These are phyloP conservation scores for Elachura formosa DNA, from an alignment of 2,113 vertebrate genomes.

Conservation along the genomic window DNA sequence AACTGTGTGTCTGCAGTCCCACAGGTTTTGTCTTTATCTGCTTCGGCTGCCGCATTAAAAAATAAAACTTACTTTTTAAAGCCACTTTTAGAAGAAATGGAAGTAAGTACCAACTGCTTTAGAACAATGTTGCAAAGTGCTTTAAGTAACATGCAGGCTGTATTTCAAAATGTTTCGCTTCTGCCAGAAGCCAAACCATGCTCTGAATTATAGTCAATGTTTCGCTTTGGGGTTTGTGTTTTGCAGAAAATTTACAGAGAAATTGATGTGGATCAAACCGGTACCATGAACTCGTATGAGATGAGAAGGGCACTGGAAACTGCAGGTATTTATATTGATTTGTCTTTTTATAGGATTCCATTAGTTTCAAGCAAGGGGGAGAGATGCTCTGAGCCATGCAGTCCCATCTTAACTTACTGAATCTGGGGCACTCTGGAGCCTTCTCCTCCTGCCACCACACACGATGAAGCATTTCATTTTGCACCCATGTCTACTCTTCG, in stretches of 20 bases:
- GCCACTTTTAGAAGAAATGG: neutral
- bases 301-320: slow-evolving; percentile 74
- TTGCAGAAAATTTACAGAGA: slow-evolving; percentile 78
- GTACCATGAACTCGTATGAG: slow-evolving; percentile 79
- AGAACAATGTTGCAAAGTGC: neutral
- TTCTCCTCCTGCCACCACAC: fast-evolving
- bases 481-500: neutral
- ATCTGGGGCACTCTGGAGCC: neutral
- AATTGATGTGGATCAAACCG: slow-evolving; percentile 74
- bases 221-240: neutral
- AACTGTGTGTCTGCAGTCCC: neutral
- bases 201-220: neutral
- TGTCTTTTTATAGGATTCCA: neutral
- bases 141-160: neutral
- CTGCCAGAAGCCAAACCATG: neutral
- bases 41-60: neutral
- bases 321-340: slow-evolving; percentile 61
- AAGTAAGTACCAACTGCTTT: neutral
- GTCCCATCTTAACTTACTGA: neutral
- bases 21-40: neutral
- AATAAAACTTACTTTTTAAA: neutral
- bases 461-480: neutral
- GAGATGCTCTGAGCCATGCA: neutral
- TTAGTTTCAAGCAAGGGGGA: neutral
- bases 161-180: neutral